Percentiles rank a stretch among this genome's conserved stretches.
These are phyloP conservation scores for Erpetoichthys calabaricus DNA, from an alignment of 2,797 vertebrate genomes.

Conservation along the genomic window DNA sequence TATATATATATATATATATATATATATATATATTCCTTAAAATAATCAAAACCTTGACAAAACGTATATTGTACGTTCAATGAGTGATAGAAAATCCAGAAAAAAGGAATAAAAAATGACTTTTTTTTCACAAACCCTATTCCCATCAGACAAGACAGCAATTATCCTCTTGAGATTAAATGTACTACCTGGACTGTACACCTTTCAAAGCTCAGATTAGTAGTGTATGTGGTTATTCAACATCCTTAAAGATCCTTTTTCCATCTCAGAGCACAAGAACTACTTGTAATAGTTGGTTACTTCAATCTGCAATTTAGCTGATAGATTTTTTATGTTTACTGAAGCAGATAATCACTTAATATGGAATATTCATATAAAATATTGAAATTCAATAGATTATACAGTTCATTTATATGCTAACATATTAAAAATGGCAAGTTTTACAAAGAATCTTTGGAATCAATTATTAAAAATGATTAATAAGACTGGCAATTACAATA, in stretches of 20 bases:
- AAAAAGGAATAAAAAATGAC: conserved; percentile 6
- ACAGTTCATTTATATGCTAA: no score
- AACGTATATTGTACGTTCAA: background rate
- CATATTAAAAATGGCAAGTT: no score
- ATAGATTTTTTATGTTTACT: no score
- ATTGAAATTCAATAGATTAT: no score
- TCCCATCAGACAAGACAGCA: conserved; percentile 5
- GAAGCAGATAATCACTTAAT: no score
- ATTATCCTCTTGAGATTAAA: conserved; percentile 8
- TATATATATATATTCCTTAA: no score
- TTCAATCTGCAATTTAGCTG: background rate
- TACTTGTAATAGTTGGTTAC: conserved; percentile 2
- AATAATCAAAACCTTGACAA: no score
- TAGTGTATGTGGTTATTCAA: conserved; percentile 12
- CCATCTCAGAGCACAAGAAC: conserved; percentile 3
- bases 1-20: no score
- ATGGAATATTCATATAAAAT: no score
- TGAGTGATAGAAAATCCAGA: conserved; percentile 11
- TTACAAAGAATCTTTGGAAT: no score
- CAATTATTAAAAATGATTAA: no score
- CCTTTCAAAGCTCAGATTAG: conserved; percentile 4
- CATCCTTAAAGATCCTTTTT: conserved; percentile 6
- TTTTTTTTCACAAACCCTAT: conserved; percentile 11
- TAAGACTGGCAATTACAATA: no score
- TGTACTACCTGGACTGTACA: background rate